Base-by-base conservation (phyloP, 2,797 vertebrate genomes). In the Aldrovandia affinis region DNA sequence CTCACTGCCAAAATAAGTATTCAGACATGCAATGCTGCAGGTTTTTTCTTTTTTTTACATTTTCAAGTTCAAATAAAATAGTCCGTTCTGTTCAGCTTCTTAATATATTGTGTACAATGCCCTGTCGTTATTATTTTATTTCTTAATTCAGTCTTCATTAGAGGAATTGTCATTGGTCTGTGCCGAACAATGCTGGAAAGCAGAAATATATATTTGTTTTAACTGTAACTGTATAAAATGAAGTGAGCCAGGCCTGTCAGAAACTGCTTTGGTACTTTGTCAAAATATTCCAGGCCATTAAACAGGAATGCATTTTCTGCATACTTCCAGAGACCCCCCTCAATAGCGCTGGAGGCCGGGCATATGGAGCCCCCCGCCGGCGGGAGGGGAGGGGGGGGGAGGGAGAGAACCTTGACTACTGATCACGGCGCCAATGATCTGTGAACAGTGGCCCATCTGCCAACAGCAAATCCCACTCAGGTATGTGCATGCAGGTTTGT, bases 241-340 rank as follows among this genome's bases (percentile, higher is more conserved):
- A 75, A 44, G 39, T n/a, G 9, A 75, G 36, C 20, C 36, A 75
- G 33, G 33, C 70, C 39, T 44, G 36, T 75, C 70, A 75, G 39
- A 75, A 42, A 44, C 4, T 6, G 70, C 39, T 75, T 42, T n/a
- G 9, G 36, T 44, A n/a, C 70, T 75, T 22, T 75, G 70, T 42
- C 36, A 75, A n/a, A 75, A 75, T 75, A 75, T 75, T 44, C 70
- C 70, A 44, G 70, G 70, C 70, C 70, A 75, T 75, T 75, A 75
- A 75, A 44, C 70, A 75, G 70, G 70, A 75, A 44, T 44, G 70
- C 70, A 75, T 75, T 75, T 75, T 75, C 44, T 9, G 20, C 70
- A 75, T 75, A 44, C n/a, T 12, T 75, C 18, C 3, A n/a, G 36
- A 10, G 39, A 25, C 70, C 70, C 70, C 70, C 39, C 70, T 44